Conservation (phyloP, 2,113 vertebrate genomes). For the Elgaria multicarinata region DNA sequence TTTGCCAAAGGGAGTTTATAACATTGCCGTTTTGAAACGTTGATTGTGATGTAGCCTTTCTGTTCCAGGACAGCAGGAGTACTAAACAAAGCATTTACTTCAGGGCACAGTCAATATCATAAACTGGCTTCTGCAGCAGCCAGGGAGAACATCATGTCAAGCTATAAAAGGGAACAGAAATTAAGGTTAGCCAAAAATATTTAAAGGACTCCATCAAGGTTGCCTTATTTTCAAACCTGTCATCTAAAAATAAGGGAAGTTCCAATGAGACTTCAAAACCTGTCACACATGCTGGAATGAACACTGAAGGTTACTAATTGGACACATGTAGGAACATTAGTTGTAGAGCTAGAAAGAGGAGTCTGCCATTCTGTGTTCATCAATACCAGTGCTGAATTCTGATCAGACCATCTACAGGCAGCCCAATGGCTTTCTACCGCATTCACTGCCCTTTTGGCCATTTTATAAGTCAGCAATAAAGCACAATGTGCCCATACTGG, state of each 20-base stretch:
- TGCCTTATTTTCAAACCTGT: neutral
- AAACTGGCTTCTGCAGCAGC: neutral
- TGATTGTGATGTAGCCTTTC: neutral
- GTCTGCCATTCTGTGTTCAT: neutral
- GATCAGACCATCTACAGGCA: neutral
- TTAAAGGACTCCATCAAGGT: neutral
- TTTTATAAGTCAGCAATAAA: neutral
- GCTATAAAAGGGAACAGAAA: constrained; percentile 29
- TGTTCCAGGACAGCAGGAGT: neutral
- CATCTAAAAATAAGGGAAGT: constrained; percentile 4
- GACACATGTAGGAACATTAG: neutral
- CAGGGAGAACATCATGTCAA: constrained; percentile 22
- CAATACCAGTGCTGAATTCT: neutral
- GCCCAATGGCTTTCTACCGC: neutral
- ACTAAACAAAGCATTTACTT: neutral
- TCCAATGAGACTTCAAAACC: neutral
- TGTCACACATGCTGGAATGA: neutral
- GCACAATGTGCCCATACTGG: neutral
- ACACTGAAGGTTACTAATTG: neutral
- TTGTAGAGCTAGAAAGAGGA: neutral
- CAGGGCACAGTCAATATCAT: neutral
- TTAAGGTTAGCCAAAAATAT: constrained; percentile 15
- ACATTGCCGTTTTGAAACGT: neutral
- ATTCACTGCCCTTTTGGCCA: neutral
- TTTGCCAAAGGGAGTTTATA: neutral